Base-by-base conservation (phyloP, 2,113 vertebrate genomes). In the Monopterus albus region DNA sequence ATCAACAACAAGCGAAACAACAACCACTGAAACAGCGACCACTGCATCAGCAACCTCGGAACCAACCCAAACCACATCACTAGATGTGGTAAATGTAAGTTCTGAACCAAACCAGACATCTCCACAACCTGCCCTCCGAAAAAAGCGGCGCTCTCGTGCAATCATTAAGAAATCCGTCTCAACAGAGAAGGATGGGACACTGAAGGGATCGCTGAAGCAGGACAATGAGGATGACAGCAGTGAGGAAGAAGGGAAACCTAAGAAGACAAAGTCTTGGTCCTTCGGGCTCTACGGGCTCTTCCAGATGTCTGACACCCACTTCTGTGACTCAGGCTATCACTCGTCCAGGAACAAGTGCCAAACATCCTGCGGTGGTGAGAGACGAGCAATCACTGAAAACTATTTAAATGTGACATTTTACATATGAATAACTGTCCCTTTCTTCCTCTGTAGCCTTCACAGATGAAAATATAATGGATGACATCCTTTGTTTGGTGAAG, bases 401-500 rank as follows among this genome's bases (percentile, higher is more conserved):
- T 7, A 21, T 29, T 43, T 21, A 5, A 23, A 14, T 18, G 0
- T 6, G 3, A 28, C 7, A 4, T 40, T 23, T 29, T n/a, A 2
- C 17, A 28, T 13, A 23, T 25, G n/a, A 20, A n/a, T 36, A 3
- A 56, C 18, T 17, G 15, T 13, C 25, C 1, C 1, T 36, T 17
- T 46, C 52, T 28, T n/a, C 2, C 21, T 40, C 56, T 36, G n/a
- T 25, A 90, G 82, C 60, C 17, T 75, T 91, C n/a, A 50, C 51
- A 2, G 81, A 89, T 38, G 64, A 35, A 14, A 6, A 89, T 68
- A 85, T 85, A 18, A 21, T 6, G 6, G 82, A 89, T 28, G 88
- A 89, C 62, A 20, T 87, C 1, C 11, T 6, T 0, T 84, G 84
- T 55, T 29, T 75, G 0, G 31, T 74, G 35, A 26, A 11, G 28